Evolutionary conservation across 2,113 vertebrate genomes (phyloP).

Genomic region (Oenanthe melanoleuca): DNA sequence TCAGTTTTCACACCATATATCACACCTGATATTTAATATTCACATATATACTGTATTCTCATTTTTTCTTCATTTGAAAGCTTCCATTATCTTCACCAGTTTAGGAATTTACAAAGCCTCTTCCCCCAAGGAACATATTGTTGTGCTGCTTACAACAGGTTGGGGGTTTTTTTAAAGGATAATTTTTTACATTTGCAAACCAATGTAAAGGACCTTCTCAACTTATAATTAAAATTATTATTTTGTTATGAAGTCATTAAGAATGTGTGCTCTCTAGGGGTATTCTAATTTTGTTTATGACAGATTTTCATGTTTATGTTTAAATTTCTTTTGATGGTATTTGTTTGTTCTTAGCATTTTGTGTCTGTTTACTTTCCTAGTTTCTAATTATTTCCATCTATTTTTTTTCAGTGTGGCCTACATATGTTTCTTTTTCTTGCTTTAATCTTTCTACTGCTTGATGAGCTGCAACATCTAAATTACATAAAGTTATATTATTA

Average conservation of each 20-base stretch:
- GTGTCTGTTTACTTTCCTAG: constrained; percentile 31
- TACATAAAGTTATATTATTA: constrained; percentile 51
- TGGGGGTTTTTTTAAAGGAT: neutral
- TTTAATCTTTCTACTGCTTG: constrained; percentile 56
- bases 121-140: neutral
- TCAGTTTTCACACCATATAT: neutral
- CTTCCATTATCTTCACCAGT: neutral
- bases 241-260: constrained; percentile 42
- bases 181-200: constrained; percentile 28
- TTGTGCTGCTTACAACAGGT: constrained; percentile 1
- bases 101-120: neutral
- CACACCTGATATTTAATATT: neutral
- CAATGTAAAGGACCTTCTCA: constrained; percentile 24
- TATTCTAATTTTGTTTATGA: constrained; percentile 30
- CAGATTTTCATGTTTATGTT: constrained; percentile 42
- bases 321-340: constrained; percentile 32
- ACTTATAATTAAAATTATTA: constrained; percentile 35
- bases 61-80: neutral
- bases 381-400: constrained; percentile 28
- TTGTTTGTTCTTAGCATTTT: constrained; percentile 30
- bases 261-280: constrained; percentile 14
- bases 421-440: constrained; percentile 37
- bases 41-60: neutral
- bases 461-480: constrained; percentile 37
- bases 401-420: constrained; percentile 37